phyloP scores from a whole-genome alignment of 2,797 vertebrate genomes.

The Myripristis jacobus region DNA sequence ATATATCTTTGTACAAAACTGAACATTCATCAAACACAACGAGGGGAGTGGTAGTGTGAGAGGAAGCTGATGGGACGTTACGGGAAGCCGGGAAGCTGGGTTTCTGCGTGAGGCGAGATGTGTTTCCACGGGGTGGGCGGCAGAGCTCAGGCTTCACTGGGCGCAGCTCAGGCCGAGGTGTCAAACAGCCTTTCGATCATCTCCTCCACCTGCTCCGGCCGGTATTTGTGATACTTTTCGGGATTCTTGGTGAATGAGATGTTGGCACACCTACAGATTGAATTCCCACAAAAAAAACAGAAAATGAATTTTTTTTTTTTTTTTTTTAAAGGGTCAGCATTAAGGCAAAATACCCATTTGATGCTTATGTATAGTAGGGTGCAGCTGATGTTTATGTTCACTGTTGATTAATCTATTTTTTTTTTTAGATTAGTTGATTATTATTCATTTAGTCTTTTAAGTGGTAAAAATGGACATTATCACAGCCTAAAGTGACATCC shows the following conservation, averaged over 20 bases:
- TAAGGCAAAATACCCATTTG: background rate
- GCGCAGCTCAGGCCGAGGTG: slow-evolving; percentile 88
- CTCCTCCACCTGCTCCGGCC: slow-evolving; percentile 93
- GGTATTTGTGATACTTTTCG: slow-evolving; percentile 96
- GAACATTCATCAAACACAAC: slow-evolving; percentile 22
- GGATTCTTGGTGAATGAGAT: slow-evolving; percentile 98
- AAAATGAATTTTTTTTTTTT: too few relatives aligned
- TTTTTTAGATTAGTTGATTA: too few relatives aligned
- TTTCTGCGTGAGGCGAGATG: background rate
- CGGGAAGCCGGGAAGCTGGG: background rate
- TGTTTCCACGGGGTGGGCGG: too few relatives aligned
- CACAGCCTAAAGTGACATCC: too few relatives aligned
- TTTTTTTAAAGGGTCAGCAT: background rate
- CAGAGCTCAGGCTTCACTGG: background rate
- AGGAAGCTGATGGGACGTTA: background rate
- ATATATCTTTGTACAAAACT: slow-evolving; percentile 68
- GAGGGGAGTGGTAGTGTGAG: background rate
- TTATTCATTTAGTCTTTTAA: too few relatives aligned
- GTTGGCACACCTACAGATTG: slow-evolving; percentile 85
- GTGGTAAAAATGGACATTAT: too few relatives aligned
- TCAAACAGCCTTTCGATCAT: slow-evolving; percentile 98
- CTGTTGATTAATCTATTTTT: too few relatives aligned
- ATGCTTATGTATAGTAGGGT: too few relatives aligned
- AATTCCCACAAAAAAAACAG: background rate
- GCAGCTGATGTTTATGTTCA: too few relatives aligned